Conservation (phyloP, 2,888 invertebrate genomes). For the Tetranychus piercei region DNA sequence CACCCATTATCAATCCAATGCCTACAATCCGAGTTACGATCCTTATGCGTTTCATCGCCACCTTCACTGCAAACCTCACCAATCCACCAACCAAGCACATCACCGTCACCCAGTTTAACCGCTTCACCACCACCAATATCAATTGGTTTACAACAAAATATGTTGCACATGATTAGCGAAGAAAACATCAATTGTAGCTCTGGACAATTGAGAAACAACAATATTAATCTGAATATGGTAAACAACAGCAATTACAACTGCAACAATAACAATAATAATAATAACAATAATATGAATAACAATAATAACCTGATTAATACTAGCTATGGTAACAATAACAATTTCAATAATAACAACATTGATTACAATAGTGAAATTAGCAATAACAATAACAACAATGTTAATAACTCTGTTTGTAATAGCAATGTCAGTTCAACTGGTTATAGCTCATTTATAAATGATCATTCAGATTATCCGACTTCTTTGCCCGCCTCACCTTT, state of each 20-base stretch:
- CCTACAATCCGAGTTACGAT: slow-evolving; percentile 18
- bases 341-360: neutral
- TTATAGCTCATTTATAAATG: neutral
- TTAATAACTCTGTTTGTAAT: neutral
- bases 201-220: neutral
- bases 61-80: slow-evolving; percentile 22
- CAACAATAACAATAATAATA: neutral
- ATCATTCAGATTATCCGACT: neutral
- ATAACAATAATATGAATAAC: neutral
- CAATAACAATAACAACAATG: neutral
- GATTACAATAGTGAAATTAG: neutral
- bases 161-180: slow-evolving; percentile 20
- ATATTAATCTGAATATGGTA: neutral
- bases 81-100: slow-evolving; percentile 11
- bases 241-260: neutral
- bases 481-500: slow-evolving; percentile 8
- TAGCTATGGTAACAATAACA: neutral
- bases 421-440: neutral
- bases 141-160: slow-evolving; percentile 2
- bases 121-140: slow-evolving; percentile 17
- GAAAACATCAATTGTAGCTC: slow-evolving; percentile 10
- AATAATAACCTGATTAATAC: neutral
- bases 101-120: slow-evolving; percentile 10
- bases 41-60: slow-evolving; percentile 21
- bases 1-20: slow-evolving; percentile 8